Evolutionary conservation across 2,888 invertebrate species (phyloP), one percentile per base, ranked within the genome.

Genomic region (Mesorhabditis spiculigera): DNA sequence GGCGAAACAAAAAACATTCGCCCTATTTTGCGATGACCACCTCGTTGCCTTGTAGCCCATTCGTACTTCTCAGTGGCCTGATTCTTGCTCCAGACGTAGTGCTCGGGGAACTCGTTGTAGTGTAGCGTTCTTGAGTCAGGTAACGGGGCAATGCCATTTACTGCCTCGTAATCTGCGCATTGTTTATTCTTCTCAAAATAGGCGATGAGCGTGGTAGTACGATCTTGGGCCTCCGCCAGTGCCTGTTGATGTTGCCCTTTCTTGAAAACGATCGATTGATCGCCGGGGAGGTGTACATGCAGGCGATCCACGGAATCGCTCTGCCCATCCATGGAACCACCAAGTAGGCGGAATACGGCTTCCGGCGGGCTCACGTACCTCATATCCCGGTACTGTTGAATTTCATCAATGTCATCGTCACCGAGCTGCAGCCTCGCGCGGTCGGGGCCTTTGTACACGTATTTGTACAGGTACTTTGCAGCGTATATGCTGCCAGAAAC

Each of bases 371-470:
- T 74, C 4, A 77, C 68, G 16, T 73, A 77, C 13, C 77, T 43
- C 4, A 68, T 64, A 16, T 77, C 73, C 5, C 74, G 58, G 50
- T 73, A 70, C 0, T 43, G 28, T 4, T 65, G 16, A 42, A 77
- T 73, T 43, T 77, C 77, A 63, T 77, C 73, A 5, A 45, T 13
- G 4, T 6, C 65, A 6, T 43, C 61, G 3, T 42, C 45, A 6
- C 65, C 64, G 43, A 69, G 4, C 5, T n/a, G 42, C 28, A 73
- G n/a, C 10, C 45, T 10, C 4, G 71, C 75, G 5, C 69, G 28
- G 28, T 76, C 75, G 10, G 5, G 81, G 79, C 81, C 85, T 78
- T 76, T 81, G 71, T 69, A 77, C n/a, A 77, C 68, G 68, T 82
- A 81, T 71, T 81, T 81, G 71, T 63, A 75, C n/a, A 75, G 63